Conservation (phyloP, 2,797 vertebrate species). For the Furcifer pardalis region DNA sequence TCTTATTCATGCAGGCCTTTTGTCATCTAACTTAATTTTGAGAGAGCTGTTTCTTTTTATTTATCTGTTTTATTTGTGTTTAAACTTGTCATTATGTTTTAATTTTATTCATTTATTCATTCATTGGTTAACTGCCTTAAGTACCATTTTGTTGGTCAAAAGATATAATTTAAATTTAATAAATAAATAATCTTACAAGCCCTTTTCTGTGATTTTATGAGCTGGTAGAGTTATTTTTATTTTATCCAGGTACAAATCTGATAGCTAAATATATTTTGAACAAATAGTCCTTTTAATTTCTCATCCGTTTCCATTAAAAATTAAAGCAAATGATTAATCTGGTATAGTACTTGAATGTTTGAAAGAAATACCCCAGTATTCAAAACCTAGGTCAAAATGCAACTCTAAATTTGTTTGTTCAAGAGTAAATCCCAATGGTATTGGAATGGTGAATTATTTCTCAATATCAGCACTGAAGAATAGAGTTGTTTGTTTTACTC, state of each 20-base stretch:
- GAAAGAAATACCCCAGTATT: neutral
- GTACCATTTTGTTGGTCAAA: neutral
- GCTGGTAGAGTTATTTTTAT: neutral
- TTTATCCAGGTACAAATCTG: constrained; percentile 7
- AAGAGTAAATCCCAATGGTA: neutral
- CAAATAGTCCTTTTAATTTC: neutral
- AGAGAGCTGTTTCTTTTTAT: neutral
- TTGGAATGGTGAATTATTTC: neutral
- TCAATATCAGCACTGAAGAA: too few species aligned
- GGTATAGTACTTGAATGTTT: neutral
- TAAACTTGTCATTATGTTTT: neutral
- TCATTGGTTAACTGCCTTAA: neutral
- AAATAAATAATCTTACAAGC: neutral
- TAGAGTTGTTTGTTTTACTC: neutral
- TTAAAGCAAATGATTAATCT: neutral
- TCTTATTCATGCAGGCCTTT: neutral
- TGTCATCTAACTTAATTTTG: neutral
- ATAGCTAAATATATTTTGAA: neutral
- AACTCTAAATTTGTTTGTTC: neutral
- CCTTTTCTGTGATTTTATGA: neutral
- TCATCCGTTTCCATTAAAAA: neutral
- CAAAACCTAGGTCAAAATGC: neutral
- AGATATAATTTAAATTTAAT: neutral
- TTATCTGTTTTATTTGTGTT: neutral
- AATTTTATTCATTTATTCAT: neutral